Evolutionary conservation across 2,888 invertebrate genomes (phyloP).

Genomic region (Physocephala rufipes): DNA sequence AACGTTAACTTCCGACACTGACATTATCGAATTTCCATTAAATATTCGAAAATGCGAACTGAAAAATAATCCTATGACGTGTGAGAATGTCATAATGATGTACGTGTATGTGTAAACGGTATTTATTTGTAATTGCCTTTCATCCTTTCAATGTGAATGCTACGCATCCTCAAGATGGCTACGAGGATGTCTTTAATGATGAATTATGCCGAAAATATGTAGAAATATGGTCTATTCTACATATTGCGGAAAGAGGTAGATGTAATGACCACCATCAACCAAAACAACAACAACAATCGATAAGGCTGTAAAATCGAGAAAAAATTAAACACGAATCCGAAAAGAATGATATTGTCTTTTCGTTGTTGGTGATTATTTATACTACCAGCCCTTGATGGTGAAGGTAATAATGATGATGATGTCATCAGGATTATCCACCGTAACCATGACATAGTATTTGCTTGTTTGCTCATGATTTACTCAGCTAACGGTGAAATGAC

Average conservation of each 20-base stretch:
- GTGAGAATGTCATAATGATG: no score
- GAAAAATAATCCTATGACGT: no score
- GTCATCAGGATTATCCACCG: conserved; percentile 41
- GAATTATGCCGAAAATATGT: conserved; percentile 6
- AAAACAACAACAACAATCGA: conserved; percentile 11
- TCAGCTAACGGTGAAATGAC: conserved; percentile 21
- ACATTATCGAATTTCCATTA: no score
- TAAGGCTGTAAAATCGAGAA: background rate
- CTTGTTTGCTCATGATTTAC: conserved; percentile 38
- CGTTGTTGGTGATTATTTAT: background rate
- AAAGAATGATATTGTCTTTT: background rate
- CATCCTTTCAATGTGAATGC: background rate
- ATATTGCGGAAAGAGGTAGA: conserved; percentile 11
- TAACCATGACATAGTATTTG: conserved; percentile 39
- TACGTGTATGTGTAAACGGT: no score
- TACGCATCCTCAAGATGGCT: conserved; percentile 9
- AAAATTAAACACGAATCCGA: background rate
- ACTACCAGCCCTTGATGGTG: background rate
- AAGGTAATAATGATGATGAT: conserved; percentile 34
- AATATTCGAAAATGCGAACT: no score
- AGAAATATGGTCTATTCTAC: conserved; percentile 16
- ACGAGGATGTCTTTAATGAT: conserved; percentile 17
- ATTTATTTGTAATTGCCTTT: no score
- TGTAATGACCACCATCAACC: background rate
- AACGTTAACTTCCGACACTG: no score